Percentiles rank a stretch among this genome's conserved stretches.
Conservation (phyloP, 2,113 vertebrate genomes). For the Corynorhinus townsendii region DNA sequence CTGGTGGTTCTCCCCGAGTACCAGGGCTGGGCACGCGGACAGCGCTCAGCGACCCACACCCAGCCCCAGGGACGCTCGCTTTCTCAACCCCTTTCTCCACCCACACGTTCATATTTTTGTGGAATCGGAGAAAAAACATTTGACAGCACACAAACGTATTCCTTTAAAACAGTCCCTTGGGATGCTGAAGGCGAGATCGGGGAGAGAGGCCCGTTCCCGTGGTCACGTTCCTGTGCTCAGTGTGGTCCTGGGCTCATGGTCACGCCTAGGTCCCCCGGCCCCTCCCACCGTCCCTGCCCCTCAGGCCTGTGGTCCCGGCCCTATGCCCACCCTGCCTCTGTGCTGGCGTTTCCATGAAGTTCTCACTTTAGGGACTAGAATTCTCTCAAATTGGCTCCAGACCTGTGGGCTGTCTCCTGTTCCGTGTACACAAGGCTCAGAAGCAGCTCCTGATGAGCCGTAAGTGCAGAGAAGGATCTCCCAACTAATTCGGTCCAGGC, state of each 20-base stretch:
- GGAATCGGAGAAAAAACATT: not conserved
- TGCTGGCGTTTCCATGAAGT: not conserved
- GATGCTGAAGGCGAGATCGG: rapidly evolving
- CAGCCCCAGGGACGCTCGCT: not conserved
- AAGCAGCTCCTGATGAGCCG: not conserved
- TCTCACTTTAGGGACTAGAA: not conserved
- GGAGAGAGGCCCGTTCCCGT: not conserved
- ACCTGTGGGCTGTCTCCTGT: not conserved
- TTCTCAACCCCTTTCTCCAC: not conserved
- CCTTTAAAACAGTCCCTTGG: not conserved
- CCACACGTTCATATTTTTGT: not conserved
- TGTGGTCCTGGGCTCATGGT: not conserved
- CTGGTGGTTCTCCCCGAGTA: not conserved
- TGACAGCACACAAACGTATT: not conserved
- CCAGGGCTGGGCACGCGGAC: too few relatives aligned
- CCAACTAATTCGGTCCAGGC: not conserved
- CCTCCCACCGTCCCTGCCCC: not conserved
- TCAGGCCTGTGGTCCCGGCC: not conserved
- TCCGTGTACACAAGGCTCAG: not conserved
- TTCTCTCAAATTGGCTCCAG: not conserved
- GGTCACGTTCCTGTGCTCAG: rapidly evolving
- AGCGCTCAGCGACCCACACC: not conserved
- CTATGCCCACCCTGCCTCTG: not conserved
- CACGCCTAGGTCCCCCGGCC: too few relatives aligned
- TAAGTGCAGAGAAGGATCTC: not conserved